These are phyloP conservation scores for Alouatta palliata DNA, from an alignment of 2,113 vertebrate genomes.

Conservation along the genomic window DNA sequence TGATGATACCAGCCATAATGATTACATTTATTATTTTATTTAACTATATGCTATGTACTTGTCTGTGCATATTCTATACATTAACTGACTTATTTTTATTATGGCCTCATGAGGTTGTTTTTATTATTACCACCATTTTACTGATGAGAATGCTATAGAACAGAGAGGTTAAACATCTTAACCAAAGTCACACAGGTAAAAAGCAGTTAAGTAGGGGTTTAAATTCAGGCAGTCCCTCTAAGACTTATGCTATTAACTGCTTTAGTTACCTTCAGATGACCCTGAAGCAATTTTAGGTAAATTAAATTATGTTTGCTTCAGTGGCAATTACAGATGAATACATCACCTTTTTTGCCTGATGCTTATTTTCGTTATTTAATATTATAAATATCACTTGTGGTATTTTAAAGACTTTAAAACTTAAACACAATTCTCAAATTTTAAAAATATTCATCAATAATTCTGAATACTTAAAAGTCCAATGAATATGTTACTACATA, in stretches of 20 bases:
- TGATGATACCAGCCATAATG: too few relatives aligned
- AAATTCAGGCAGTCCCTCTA: accelerated
- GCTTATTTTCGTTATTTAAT: not conserved
- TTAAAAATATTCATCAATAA: not conserved
- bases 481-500: accelerated
- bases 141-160: not conserved
- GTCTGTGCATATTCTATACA: accelerated
- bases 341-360: not conserved
- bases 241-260: accelerated
- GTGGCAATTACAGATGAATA: accelerated
- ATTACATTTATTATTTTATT: not conserved
- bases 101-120: not conserved
- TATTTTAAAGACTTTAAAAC: not conserved
- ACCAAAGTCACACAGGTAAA: too few relatives aligned
- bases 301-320: not conserved
- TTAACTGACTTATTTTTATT: not conserved
- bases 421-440: not conserved
- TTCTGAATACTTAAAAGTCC: not conserved
- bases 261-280: not conserved
- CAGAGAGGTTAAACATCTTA: too few relatives aligned
- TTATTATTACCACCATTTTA: too few relatives aligned
- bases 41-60: too few relatives aligned
- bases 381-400: not conserved
- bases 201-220: not conserved
- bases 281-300: not conserved